Evolutionary conservation across 2,113 vertebrate species (phyloP), one percentile per base, ranked within the genome.

Genomic region (Spermophilus dauricus): DNA sequence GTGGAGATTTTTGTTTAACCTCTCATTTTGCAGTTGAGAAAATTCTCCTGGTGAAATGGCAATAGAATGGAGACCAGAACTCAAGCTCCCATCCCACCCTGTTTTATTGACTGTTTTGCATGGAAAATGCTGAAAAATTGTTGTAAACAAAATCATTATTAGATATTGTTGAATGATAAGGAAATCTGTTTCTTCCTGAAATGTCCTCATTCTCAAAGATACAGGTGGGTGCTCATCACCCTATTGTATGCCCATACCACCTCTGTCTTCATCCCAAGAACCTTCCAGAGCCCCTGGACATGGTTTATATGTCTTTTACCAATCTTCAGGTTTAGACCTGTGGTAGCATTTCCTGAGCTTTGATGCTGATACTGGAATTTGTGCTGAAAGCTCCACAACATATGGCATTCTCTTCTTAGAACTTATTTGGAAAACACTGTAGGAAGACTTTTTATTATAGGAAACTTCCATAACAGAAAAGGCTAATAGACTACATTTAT

Each of bases 401-500:
- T 82, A 67, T 10, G 8, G 61, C 16, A 14, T 93, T 94, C 51
- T 53, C 75, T 78, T 92, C 53, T 45, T 80, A 37, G 93, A 78
- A 69, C 30, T 32, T 24, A 4, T 70, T 67, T 32, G 61, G 82
- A 65, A 22, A 76, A 90, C 30, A 28, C 61, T 77, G 83, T 51
- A n/a, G 84, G 63, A 51, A 86, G 63, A 78, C 4, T 22, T 42
- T 37, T 86, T 73, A 89, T 85, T 95, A 67, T 24, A 67, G 73
- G 51, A 85, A 78, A 76, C 67, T 88, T 94, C 56, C 12, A 14
- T 32, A 51, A 37, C 14, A 86, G 65, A 76, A 87, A 88, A 89
- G 86, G 48, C 78, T 77, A 30, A 48, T 69, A 16, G 96, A 45
- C 84, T 75, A 22, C 84, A 24, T 75, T 89, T 91, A 32, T 69